Evolutionary conservation across 2,797 vertebrate genomes (phyloP), one percentile per base, ranked within the genome.

Genomic region (Discoglossus pictus): DNA sequence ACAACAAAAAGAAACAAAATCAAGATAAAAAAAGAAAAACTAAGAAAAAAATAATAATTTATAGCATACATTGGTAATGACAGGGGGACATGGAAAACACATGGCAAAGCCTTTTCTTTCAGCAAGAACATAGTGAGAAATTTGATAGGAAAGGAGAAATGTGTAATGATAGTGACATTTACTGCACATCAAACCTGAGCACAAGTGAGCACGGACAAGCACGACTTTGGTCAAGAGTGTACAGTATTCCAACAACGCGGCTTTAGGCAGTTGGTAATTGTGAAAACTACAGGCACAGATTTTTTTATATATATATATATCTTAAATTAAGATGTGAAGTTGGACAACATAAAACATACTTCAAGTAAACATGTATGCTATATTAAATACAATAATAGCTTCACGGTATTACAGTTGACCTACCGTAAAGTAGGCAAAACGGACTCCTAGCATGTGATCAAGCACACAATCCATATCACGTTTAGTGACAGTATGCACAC

Each of bases 191-290:
- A 77, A 81, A 72, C 82, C 85, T 87, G 87, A 83, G 85, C 84
- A 82, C 72, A 78, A 76, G 81, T 68, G 47, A 73, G 34, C 83
- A 66, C 74, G 70, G 21, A 82, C 75, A 75, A 82, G 74, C 76
- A 82, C 80, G 80, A 79, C 85, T 89, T 89, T 90, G 86, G 86
- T 89, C 84, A 86, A 81, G 75, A 79, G 74, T 73, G 73, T 76
- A 77, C 72, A 81, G 1, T 59, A 65, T 73, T 80, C 82, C 58
- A 75, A 75, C 60, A 80, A 79, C 65, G 79, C 77, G 79, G 75
- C 71, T 66, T 44, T 53, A 13, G 63, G 79, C 65, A 62, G 55
- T 76, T 82, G 73, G 70, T 73, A 60, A 74, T 74, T 54, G 64
- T 50, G 11, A 62, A 52, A 61, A 55, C 77, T 75, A 46, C 51